A percentile compares a stretch with the other conserved stretches of the same genome.
Evolutionary conservation across 92 coral and sea anemone genomes (phyloP).

Genomic region (Actinostola sp.): DNA sequence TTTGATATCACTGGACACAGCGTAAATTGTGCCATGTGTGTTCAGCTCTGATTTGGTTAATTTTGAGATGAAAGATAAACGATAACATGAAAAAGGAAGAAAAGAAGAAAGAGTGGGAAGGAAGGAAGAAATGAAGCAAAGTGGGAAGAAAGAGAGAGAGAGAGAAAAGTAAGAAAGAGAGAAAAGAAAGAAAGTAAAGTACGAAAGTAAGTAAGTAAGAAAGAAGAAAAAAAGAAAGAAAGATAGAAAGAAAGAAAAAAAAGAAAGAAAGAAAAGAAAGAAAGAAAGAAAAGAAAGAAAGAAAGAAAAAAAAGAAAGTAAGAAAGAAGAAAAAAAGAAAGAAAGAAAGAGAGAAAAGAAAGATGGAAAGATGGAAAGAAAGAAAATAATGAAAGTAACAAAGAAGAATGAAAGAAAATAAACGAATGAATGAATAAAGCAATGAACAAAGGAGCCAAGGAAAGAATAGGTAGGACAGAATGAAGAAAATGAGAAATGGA

Average conservation of each 20-base stretch:
- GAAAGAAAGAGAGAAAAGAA: neutral
- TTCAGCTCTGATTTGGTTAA: no score
- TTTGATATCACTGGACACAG: no score
- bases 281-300: neutral
- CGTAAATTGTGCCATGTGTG: no score
- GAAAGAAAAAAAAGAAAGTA: neutral
- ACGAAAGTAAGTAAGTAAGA: neutral
- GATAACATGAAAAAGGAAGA: no score
- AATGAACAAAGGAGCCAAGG: neutral
- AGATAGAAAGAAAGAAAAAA: neutral
- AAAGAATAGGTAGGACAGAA: neutral
- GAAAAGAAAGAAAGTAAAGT: neutral
- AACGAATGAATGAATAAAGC: neutral
- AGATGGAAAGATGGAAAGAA: neutral
- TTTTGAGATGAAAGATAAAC: no score
- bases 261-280: neutral
- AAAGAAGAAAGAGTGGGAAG: no score
- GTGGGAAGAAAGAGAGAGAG: neutral
- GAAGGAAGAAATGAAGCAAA: neutral
- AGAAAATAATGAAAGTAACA: no score
- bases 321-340: neutral
- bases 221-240: neutral
- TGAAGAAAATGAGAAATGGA: no score
- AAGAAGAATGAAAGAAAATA: neutral
- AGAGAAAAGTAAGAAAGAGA: neutral